These are phyloP conservation scores for Acanthornis magna DNA, from an alignment of 2,797 vertebrate genomes.

Conservation along the genomic window DNA sequence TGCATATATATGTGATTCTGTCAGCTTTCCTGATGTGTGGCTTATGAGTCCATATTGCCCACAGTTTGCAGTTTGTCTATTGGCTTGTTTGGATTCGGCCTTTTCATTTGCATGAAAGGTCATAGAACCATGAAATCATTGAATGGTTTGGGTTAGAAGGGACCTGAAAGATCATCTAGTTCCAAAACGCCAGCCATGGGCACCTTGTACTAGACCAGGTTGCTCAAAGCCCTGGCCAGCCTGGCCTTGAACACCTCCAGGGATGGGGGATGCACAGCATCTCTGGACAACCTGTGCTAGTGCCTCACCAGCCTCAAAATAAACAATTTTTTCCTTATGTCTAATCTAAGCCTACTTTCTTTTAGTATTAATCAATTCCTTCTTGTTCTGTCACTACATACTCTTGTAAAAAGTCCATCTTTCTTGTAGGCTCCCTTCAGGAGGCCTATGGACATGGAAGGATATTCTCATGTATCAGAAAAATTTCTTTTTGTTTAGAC, in stretches of 20 bases:
- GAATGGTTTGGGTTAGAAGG: neutral
- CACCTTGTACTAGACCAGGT: neutral
- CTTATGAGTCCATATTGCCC: neutral
- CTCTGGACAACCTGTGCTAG: neutral
- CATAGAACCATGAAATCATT: neutral
- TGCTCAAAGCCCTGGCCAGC: fast-evolving
- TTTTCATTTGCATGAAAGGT: neutral
- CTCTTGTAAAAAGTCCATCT: neutral
- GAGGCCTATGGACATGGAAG: too few species aligned
- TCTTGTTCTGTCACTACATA: neutral
- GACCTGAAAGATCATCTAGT: neutral
- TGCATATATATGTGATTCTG: fast-evolving
- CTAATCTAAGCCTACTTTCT: neutral
- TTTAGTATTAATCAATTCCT: neutral
- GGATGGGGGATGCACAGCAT: neutral
- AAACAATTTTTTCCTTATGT: neutral
- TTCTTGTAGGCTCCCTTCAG: neutral
- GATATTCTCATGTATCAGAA: neutral
- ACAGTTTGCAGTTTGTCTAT: neutral
- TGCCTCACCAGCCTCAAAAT: neutral
- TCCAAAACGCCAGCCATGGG: neutral
- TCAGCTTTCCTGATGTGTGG: neutral
- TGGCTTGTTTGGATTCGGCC: neutral
- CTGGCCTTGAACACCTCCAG: neutral
- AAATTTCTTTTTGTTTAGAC: neutral